Evolutionary conservation across 2,113 vertebrate species (phyloP), one percentile per base, ranked within the genome.

Genomic region (Balaeniceps rex): DNA sequence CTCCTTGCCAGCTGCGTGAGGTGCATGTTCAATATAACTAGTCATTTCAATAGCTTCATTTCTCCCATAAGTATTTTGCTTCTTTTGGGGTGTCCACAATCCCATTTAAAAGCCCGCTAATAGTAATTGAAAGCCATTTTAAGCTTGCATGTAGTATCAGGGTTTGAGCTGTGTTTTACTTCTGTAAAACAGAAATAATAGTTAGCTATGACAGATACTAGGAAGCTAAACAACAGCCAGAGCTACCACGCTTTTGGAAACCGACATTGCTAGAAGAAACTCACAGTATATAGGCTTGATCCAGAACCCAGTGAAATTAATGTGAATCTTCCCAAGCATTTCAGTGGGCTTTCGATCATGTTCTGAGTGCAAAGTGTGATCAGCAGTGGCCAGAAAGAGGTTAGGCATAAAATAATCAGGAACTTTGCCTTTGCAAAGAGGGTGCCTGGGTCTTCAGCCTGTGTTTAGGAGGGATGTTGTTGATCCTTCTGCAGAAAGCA

Each of bases 101-200:
- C 52, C 75, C 70, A 49, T 94, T 94, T 91, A 61, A 94, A 91
- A 91, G 69, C 70, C 66, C 78, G 46, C 74, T 94, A 64, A 89
- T 89, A 69, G 83, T 69, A 91, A 78, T 46, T 72, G 95, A 92
- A 94, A 94, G 65, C 83, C 91, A 76, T 94, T 94, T 95, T 87
- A 79, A 79, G 78, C 76, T 87, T 87, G 63, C 44, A 29, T 47
- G 52, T 87, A 79, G 83, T 65, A 54, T 58, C 76, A 68, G 83
- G 65, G 58, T 77, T 77, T 83, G 58, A 88, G 66, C 70, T 90
- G 76, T 3, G 19, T 78, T 94, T 94, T 82, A 82, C 88, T 94
- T 95, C 92, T 86, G 76, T 90, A 31, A 64, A 92, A 55, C 55
- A 88, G 75, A 95, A 90, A 81, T 92, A 68, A 87, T 55, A 84